Evolutionary conservation across 37 sponge, comb jelly and placozoan species (phyloP), one percentile per base, ranked within the genome.

Genomic region (Agelas oroides): DNA sequence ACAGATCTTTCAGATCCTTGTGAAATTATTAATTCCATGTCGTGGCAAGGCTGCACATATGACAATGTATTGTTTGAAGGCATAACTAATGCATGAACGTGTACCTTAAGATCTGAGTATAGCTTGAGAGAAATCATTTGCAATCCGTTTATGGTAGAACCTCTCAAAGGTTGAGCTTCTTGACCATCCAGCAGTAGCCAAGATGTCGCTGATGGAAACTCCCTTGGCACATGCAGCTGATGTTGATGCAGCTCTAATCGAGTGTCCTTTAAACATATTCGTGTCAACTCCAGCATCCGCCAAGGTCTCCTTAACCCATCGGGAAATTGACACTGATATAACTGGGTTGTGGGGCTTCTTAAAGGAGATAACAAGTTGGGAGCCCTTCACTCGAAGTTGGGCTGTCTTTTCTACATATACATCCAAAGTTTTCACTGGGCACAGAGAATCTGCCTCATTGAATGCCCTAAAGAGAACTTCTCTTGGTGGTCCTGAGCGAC

Each of bases 231-330:
- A 23, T 20, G 79, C 79, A 30, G 76, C 72, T 35, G 88, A 79
- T 1, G 82, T 32, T 25, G 68, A 74, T 25, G 88, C 88, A 40
- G 75, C 37, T 69, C 77, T 23, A 1, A 63, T 81, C 46, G 82
- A 74, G 61, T 81, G 82, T 21, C 72, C 70, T 20, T 52, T 46
- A 61, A 88, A 80, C 3, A 67, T 73, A 6, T 82, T 25, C 6
- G 78, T 65, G 41, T 85, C 70, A 20, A 76, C 58, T 40, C 86
- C 86, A 30, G 86, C 78, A 11, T 66, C 59, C 5, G 66, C 31
- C 27, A 84, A 23, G 23, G 30, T 21, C 18, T 39, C 75, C 28
- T 72, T 72, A 5, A 74, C 25, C 84, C 75, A 73, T 24, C 84
- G 36, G 12, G 67, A 8, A 12, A 80, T 68, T 5, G 81, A 32